Evolutionary conservation across 2,888 invertebrate species (phyloP).

Genomic region (Cheilosia soror): DNA sequence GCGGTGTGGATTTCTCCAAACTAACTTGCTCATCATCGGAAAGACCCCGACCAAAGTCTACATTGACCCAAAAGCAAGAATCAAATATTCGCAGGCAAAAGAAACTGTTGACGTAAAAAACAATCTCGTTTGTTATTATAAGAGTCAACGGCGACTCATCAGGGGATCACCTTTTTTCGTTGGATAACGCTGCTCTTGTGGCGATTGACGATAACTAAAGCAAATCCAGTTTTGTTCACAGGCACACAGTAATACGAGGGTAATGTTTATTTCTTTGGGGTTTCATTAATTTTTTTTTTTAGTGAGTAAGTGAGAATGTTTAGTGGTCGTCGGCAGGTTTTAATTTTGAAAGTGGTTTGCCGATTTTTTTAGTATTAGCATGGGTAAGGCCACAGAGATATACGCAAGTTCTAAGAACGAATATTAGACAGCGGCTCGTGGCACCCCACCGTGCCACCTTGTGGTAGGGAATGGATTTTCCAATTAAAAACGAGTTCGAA

Average conservation of each 20-base stretch:
- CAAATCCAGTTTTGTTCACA: conserved; percentile 63
- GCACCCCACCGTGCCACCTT: background rate
- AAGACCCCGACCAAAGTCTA: conserved; percentile 54
- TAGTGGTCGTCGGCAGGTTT: conserved; percentile 54
- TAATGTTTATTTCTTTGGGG: conserved; percentile 43
- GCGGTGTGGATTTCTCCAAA: conserved; percentile 47
- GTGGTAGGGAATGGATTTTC: conserved; percentile 48
- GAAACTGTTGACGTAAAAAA: conserved; percentile 1
- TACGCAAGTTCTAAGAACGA: conserved; percentile 48
- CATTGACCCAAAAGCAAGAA: conserved; percentile 41
- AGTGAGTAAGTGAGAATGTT: conserved; percentile 46
- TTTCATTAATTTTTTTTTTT: conserved; percentile 48
- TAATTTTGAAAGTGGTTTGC: conserved; percentile 72
- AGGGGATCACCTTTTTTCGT: conserved; percentile 67
- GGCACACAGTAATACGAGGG: conserved; percentile 26
- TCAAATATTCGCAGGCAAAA: conserved; percentile 29
- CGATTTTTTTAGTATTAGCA: conserved; percentile 30
- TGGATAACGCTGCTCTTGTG: conserved; percentile 27
- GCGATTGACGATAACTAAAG: conserved; percentile 18
- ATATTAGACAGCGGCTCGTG: conserved; percentile 15
- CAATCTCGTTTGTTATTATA: conserved; percentile 10
- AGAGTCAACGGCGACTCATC: conserved; percentile 55
- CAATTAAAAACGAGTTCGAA: conserved; percentile 53
- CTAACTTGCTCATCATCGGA: conserved; percentile 42
- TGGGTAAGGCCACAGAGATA: conserved; percentile 48